Conservation (phyloP, 2,888 invertebrate species). For the Trimorus sp. region DNA sequence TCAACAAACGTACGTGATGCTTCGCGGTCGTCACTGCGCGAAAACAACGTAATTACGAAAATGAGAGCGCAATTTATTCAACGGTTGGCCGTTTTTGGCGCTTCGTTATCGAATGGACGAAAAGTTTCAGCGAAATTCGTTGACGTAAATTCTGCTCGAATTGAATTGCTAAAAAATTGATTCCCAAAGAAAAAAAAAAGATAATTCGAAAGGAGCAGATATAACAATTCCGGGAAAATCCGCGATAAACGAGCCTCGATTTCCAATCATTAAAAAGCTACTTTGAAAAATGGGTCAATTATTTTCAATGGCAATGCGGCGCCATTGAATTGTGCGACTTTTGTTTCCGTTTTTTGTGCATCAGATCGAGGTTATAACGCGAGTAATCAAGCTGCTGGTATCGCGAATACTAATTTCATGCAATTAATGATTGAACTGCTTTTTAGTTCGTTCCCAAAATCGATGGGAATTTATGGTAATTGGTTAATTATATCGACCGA, state of each 20-base stretch:
- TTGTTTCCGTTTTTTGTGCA: too few relatives aligned
- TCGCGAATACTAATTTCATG: too few relatives aligned
- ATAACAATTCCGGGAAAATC: not conserved
- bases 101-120: not conserved
- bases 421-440: too few relatives aligned
- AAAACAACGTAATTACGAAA: conserved; percentile 51
- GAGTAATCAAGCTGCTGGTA: too few relatives aligned
- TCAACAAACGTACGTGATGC: conserved; percentile 36
- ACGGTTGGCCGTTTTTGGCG: not conserved
- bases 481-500: too few relatives aligned
- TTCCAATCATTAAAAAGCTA: conserved; percentile 24
- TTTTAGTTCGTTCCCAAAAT: too few relatives aligned
- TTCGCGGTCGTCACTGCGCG: conserved; percentile 31
- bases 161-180: too few relatives aligned
- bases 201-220: not conserved
- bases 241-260: not conserved
- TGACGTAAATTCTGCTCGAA: too few relatives aligned
- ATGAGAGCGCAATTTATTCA: conserved; percentile 37
- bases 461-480: too few relatives aligned
- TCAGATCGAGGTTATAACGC: too few relatives aligned
- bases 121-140: not conserved
- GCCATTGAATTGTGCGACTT: too few relatives aligned
- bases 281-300: conserved; percentile 32
- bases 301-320: conserved; percentile 15
- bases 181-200: not conserved